Evolutionary conservation across 2,113 vertebrate species (phyloP).

Genomic region (Gadus chalcogrammus): DNA sequence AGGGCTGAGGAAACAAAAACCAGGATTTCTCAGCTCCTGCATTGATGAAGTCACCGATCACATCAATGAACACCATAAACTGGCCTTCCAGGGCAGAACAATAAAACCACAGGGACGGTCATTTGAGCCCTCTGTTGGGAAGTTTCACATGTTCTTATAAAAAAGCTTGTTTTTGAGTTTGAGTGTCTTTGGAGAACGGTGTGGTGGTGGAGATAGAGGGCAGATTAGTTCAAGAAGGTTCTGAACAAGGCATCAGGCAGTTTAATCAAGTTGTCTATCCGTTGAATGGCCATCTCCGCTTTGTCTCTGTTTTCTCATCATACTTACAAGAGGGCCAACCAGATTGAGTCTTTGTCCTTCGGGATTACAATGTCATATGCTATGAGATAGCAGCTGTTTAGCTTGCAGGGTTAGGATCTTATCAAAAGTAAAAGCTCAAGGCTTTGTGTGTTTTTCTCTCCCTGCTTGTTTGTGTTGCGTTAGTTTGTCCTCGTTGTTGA

Average conservation of each 20-base stretch:
- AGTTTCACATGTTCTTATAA: not conserved
- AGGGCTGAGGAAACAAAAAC: slow-evolving; percentile 39
- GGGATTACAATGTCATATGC: slow-evolving; percentile 81
- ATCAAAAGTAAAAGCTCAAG: slow-evolving; percentile 74
- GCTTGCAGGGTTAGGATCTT: slow-evolving; percentile 71
- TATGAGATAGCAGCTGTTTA: slow-evolving; percentile 80
- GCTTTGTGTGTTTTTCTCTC: slow-evolving; percentile 61
- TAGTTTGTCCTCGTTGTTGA: slow-evolving; percentile 53
- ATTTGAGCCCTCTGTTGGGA: slow-evolving; percentile 68
- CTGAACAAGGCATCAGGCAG: slow-evolving; percentile 72
- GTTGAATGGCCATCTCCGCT: slow-evolving; percentile 61
- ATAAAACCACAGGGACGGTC: slow-evolving; percentile 77
- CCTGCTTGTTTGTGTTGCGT: slow-evolving; percentile 52
- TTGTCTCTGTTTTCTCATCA: slow-evolving; percentile 44
- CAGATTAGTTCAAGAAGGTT: slow-evolving; percentile 57
- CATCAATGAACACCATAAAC: slow-evolving; percentile 73
- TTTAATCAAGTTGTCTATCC: slow-evolving; percentile 73
- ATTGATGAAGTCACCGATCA: slow-evolving; percentile 82
- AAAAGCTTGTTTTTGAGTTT: slow-evolving; percentile 12
- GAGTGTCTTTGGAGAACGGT: slow-evolving; percentile 33
- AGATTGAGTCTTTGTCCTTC: slow-evolving; percentile 75
- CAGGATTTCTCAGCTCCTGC: slow-evolving; percentile 38
- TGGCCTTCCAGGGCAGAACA: slow-evolving; percentile 52
- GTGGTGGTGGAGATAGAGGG: slow-evolving; percentile 6
- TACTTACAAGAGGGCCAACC: slow-evolving; percentile 49